Percentiles rank a stretch among this genome's conserved stretches.
Evolutionary conservation across 2,113 vertebrate genomes (phyloP).

Genomic region (Campylomormyrus numenius): DNA sequence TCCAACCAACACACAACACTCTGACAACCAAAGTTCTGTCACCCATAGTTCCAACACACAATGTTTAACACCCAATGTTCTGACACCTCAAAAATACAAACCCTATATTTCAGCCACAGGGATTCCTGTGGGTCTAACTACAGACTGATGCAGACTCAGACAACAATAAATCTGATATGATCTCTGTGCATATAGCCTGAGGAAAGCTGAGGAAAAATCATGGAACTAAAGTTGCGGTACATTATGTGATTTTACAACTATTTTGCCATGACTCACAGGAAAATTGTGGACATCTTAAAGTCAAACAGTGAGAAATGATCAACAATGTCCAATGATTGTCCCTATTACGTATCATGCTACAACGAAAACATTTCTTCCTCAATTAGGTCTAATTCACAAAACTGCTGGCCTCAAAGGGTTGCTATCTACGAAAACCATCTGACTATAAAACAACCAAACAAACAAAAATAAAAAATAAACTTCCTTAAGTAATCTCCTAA

Average conservation of each 20-base stretch:
- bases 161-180: neutral
- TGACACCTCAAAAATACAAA: neutral
- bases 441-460: neutral
- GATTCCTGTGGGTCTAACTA: neutral
- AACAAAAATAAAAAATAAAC: neutral
- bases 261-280: neutral
- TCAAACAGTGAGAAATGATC: neutral
- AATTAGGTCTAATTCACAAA: neutral
- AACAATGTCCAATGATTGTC: neutral
- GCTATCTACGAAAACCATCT: neutral
- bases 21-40: neutral
- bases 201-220: neutral
- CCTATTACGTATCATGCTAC: neutral
- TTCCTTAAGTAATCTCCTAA: neutral
- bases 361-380: neutral
- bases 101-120: neutral
- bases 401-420: neutral
- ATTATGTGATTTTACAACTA: neutral
- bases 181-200: neutral
- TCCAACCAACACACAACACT: neutral
- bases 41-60: neutral
- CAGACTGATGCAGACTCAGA: neutral
- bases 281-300: neutral
- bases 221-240: neutral
- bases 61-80: neutral